Percentiles rank a stretch among this genome's conserved stretches.
Conservation (phyloP, 2,113 vertebrate genomes). For the Dissostichus mawsoni region DNA sequence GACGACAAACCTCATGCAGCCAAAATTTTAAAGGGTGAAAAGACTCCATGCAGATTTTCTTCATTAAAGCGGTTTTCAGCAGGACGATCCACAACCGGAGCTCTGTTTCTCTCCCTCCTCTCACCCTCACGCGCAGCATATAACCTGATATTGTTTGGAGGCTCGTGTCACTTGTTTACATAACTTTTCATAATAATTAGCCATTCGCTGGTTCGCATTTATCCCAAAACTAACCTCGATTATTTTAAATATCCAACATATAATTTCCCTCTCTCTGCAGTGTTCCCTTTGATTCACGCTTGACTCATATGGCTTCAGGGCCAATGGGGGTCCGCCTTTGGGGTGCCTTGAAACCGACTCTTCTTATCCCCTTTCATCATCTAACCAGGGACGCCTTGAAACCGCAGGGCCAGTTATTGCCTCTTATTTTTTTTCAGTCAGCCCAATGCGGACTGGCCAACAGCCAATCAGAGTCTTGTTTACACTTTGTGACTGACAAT, state of each 20-base stretch:
- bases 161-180: constrained; percentile 59
- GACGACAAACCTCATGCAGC: constrained; percentile 73
- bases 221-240: constrained; percentile 79
- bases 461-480: constrained; percentile 98
- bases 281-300: constrained; percentile 90
- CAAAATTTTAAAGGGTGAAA: constrained; percentile 64
- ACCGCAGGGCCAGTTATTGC: constrained; percentile 94
- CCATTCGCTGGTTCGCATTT: constrained; percentile 57
- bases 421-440: constrained; percentile 85
- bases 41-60: constrained; percentile 60
- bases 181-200: constrained; percentile 54
- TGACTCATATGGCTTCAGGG: constrained; percentile 89
- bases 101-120: constrained; percentile 14
- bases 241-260: constrained; percentile 82
- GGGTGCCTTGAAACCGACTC: constrained; percentile 91
- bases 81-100: constrained; percentile 49
- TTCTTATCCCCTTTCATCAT: constrained; percentile 92
- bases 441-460: constrained; percentile 93
- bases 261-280: constrained; percentile 83
- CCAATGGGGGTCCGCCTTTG: constrained; percentile 88
- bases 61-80: constrained; percentile 58
- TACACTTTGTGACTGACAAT: constrained; percentile 96
- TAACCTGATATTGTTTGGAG: constrained; percentile 32
- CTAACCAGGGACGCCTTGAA: constrained; percentile 91
- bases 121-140: constrained; percentile 31